These are phyloP conservation scores for Ridgeia piscesae DNA, from an alignment of 1,140 invertebrate species.

Conservation along the genomic window DNA sequence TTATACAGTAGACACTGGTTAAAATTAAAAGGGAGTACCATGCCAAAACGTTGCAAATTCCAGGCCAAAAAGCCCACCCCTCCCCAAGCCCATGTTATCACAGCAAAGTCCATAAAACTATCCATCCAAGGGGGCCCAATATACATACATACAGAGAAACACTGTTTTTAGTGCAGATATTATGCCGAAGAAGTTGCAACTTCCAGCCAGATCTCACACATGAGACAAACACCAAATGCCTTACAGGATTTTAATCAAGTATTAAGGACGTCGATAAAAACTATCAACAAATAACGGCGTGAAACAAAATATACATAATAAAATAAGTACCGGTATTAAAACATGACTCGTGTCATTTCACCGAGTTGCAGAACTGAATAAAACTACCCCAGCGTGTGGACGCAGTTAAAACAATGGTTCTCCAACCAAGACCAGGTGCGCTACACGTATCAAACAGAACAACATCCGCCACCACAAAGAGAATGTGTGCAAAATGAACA, in stretches of 20 bases:
- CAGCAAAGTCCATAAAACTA: too few relatives aligned
- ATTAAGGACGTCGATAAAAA: neutral
- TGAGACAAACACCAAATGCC: neutral
- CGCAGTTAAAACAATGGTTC: neutral
- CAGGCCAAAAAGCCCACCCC: too few relatives aligned
- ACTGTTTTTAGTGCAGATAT: too few relatives aligned
- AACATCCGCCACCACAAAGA: neutral
- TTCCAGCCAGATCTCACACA: neutral
- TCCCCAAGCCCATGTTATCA: too few relatives aligned
- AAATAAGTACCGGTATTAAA: neutral
- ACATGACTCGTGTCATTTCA: neutral
- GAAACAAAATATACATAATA: constrained; percentile 7
- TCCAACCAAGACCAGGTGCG: neutral
- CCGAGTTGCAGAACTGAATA: neutral
- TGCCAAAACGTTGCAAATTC: too few relatives aligned
- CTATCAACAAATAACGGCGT: neutral
- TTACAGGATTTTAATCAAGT: neutral
- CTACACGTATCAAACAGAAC: neutral
- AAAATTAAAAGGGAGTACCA: too few relatives aligned
- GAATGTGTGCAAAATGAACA: neutral
- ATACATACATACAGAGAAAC: too few relatives aligned
- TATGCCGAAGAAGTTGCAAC: neutral
- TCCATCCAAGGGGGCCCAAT: too few relatives aligned
- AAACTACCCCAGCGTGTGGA: neutral
- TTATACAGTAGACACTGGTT: too few relatives aligned